Percentiles rank a stretch among this genome's conserved stretches.
These are phyloP conservation scores for Macaria notata DNA, from an alignment of 2,888 invertebrate species.

Conservation along the genomic window DNA sequence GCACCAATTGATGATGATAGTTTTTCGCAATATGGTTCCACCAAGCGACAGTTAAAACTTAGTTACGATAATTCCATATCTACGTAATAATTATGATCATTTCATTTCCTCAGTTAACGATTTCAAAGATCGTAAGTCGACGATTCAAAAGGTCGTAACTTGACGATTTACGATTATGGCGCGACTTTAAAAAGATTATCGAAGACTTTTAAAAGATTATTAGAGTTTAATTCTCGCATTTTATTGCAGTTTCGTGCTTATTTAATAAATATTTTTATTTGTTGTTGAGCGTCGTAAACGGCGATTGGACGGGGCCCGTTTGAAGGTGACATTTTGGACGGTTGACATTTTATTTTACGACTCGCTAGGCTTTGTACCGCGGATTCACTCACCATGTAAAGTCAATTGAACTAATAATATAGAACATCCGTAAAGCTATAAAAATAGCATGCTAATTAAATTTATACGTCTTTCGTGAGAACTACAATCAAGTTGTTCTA, in stretches of 20 bases:
- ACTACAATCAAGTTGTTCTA: too few relatives aligned
- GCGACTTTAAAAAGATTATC: slow-evolving; percentile 57
- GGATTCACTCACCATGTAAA: too few relatives aligned
- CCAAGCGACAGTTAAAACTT: slow-evolving; percentile 23
- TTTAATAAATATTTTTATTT: slow-evolving; percentile 48
- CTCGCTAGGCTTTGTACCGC: too few relatives aligned
- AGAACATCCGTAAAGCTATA: too few relatives aligned
- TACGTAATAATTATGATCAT: slow-evolving; percentile 44
- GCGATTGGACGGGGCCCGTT: slow-evolving; percentile 40
- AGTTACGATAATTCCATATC: slow-evolving; percentile 43
- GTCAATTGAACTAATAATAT: too few relatives aligned
- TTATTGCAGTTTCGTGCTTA: slow-evolving; percentile 63
- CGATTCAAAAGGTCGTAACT: slow-evolving; percentile 50
- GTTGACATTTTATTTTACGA: slow-evolving; percentile 5
- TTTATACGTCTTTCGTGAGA: too few relatives aligned
- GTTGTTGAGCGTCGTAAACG: slow-evolving; percentile 43
- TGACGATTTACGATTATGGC: slow-evolving; percentile 65
- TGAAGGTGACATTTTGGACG: slow-evolving; percentile 10
- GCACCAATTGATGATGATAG: too few relatives aligned
- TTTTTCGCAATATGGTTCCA: background rate
- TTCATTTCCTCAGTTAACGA: slow-evolving; percentile 47
- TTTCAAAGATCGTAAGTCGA: slow-evolving; percentile 47
- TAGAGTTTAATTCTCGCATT: slow-evolving; percentile 61
- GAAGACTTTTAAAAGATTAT: slow-evolving; percentile 58
- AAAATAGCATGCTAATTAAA: too few relatives aligned